phyloP scores from a whole-genome alignment of 2,797 vertebrate species.

The Sebastiscus tertius region DNA sequence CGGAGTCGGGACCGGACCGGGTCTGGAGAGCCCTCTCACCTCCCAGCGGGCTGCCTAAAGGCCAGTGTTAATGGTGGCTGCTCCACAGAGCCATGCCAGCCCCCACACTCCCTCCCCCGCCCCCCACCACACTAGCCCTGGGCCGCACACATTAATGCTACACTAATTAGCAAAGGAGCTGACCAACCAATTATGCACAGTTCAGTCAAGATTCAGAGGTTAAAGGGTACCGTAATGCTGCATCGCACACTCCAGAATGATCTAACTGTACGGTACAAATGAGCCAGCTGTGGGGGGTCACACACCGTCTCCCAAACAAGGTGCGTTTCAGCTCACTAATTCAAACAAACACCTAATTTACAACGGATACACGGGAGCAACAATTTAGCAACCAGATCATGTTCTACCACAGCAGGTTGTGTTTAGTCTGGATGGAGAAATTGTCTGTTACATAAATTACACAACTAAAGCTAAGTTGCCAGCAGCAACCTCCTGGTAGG shows the following conservation, averaged over 20 bases:
- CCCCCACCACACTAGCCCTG: conserved; percentile 48
- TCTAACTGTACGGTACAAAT: conserved; percentile 45
- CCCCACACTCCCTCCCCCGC: conserved; percentile 21
- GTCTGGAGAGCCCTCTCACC: conserved; percentile 55
- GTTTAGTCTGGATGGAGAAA: conserved; percentile 55
- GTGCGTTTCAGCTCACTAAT: conserved; percentile 2
- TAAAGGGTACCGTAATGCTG: conserved; percentile 66
- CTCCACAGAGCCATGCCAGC: conserved; percentile 59
- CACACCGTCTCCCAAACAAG: conserved; percentile 6
- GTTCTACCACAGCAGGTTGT: conserved; percentile 9
- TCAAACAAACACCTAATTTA: background rate
- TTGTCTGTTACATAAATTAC: conserved; percentile 62
- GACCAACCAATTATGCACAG: conserved; percentile 83
- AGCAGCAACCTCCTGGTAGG: conserved; percentile 47
- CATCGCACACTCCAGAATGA: conserved; percentile 46
- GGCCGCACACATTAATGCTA: conserved; percentile 76
- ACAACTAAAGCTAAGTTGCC: conserved; percentile 56
- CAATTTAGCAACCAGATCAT: background rate
- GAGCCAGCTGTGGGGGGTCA: conserved; percentile 37
- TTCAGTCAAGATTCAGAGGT: conserved; percentile 79
- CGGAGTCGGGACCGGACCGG: conserved; percentile 36
- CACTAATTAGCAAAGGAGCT: conserved; percentile 83
- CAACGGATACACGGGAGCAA: background rate
- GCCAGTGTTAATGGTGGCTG: conserved; percentile 72
- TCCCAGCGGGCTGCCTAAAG: conserved; percentile 64